phyloP scores from a whole-genome alignment of 2,797 vertebrate species.

The Atherinosoma microstoma region DNA sequence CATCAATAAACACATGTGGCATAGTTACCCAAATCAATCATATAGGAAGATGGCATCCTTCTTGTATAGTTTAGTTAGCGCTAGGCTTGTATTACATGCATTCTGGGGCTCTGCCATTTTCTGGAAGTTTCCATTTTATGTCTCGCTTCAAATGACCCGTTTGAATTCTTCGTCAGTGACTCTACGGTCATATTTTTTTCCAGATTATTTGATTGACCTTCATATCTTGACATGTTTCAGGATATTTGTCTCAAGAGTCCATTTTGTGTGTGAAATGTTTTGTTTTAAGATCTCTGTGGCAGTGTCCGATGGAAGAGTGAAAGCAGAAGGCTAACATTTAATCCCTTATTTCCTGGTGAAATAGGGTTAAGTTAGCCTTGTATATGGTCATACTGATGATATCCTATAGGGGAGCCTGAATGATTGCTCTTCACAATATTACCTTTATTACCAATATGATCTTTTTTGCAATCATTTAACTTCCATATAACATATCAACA shows the following conservation, averaged over 20 bases:
- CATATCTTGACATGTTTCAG: slow-evolving; percentile 8
- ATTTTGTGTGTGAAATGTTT: slow-evolving; percentile 30
- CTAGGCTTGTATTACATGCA: slow-evolving; percentile 25
- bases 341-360: slow-evolving; percentile 82
- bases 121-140: slow-evolving; percentile 21
- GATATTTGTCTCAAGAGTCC: slow-evolving; percentile 16
- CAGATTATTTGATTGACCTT: neutral
- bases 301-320: slow-evolving; percentile 85
- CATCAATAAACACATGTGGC: slow-evolving; percentile 4
- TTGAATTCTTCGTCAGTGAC: neutral
- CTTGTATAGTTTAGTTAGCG: slow-evolving; percentile 6
- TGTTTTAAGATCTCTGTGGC: slow-evolving; percentile 54
- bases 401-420: slow-evolving; percentile 74
- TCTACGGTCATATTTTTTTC: neutral
- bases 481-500: slow-evolving; percentile 74
- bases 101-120: slow-evolving; percentile 30
- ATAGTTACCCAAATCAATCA: slow-evolving; percentile 44
- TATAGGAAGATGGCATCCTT: neutral
- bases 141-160: slow-evolving; percentile 14
- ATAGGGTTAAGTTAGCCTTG: slow-evolving; percentile 79
- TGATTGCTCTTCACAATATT: slow-evolving; percentile 23
- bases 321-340: slow-evolving; percentile 82
- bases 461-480: slow-evolving; percentile 44
- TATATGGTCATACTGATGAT: slow-evolving; percentile 66
- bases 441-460: no score